Conservation (phyloP, 1,140 invertebrate species). For the Ruditapes philippinarum region DNA sequence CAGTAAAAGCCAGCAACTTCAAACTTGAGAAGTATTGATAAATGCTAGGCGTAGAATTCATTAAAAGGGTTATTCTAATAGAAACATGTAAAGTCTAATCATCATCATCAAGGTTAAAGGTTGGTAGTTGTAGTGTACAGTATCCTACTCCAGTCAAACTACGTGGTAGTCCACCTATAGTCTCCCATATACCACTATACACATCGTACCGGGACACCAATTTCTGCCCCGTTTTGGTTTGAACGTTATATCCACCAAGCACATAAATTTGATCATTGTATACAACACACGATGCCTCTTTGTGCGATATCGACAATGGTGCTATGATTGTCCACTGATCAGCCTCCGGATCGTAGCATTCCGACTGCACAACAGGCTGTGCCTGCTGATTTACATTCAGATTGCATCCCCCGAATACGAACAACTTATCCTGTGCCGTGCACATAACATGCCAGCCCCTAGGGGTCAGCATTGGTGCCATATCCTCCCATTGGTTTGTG, state of each 20-base stretch:
- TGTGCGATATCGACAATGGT: constrained; percentile 88
- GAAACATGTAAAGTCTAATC: constrained; percentile 56
- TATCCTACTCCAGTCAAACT: constrained; percentile 86
- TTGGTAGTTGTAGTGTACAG: constrained; percentile 85
- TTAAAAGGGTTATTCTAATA: background rate
- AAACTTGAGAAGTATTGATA: background rate
- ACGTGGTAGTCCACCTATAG: constrained; percentile 85
- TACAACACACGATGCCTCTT: constrained; percentile 86
- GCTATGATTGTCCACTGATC: constrained; percentile 91
- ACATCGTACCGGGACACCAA: constrained; percentile 86
- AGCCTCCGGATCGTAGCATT: constrained; percentile 90
- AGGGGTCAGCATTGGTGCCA: constrained; percentile 86
- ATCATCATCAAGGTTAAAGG: constrained; percentile 81
- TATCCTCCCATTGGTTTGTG: constrained; percentile 86
- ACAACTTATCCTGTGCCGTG: constrained; percentile 90
- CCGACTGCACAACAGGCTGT: constrained; percentile 91
- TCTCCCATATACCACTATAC: constrained; percentile 86
- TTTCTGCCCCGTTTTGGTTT: constrained; percentile 87
- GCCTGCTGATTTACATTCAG: constrained; percentile 90
- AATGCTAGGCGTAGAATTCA: background rate
- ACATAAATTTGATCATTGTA: constrained; percentile 86
- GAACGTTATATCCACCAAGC: constrained; percentile 86
- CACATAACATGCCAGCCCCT: constrained; percentile 87
- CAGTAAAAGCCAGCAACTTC: background rate
- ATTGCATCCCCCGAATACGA: constrained; percentile 91